A percentile compares a stretch with the other conserved stretches of the same genome.
Evolutionary conservation across 2,888 invertebrate genomes (phyloP).

Genomic region (Folsomia candida): DNA sequence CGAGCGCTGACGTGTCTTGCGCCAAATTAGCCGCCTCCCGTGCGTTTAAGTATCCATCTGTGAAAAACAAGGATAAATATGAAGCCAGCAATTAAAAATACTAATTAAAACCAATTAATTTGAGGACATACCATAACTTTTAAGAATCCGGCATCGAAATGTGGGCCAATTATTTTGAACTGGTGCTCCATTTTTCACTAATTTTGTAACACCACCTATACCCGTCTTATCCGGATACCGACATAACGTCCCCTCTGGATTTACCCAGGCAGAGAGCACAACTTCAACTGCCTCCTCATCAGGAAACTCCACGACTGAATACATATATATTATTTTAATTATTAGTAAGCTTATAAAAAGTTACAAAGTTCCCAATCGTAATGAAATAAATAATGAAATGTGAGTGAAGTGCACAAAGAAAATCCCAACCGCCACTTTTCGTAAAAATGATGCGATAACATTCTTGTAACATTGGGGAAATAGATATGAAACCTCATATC

Average conservation of each 20-base stretch:
- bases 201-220: no score
- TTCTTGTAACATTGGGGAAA: neutral
- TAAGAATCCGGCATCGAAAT: no score
- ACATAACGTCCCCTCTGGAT: neutral
- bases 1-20: neutral
- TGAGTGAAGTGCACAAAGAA: no score
- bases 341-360: neutral
- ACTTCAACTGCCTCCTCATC: neutral
- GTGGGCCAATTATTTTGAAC: no score
- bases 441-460: neutral
- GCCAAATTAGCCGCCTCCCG: neutral
- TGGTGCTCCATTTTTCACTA: no score
- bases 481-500: neutral
- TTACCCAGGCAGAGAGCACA: neutral
- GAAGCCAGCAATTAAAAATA: neutral
- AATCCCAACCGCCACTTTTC: neutral
- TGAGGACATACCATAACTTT: no score
- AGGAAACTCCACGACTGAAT: no score
- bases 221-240: no score
- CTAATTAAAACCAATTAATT: neutral
- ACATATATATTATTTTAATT: neutral
- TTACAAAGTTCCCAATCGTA: neutral
- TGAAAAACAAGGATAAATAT: neutral
- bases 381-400: neutral
- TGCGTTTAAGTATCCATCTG: neutral